Base-by-base conservation (phyloP, 2,797 vertebrate genomes). In the Corythornis leucogaster region DNA sequence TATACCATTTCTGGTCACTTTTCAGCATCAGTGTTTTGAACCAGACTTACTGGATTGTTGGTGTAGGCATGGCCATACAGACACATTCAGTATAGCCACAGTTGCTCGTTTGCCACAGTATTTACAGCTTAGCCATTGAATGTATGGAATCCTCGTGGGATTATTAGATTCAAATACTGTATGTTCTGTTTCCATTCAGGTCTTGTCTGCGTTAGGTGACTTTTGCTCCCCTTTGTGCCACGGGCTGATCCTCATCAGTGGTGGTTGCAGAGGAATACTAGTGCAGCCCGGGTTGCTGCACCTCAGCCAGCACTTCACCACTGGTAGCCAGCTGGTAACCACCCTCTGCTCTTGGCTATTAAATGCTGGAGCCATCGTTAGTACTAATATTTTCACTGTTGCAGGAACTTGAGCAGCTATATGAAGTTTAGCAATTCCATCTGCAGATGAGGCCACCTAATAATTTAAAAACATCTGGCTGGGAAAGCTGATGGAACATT, bases 401-500 rank as follows among this genome's bases (percentile, higher is more conserved):
- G 66, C 24, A 51, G 33, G 33, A 61, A 17, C 35, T 82, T 12
- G 3, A 82, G 86, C 87, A 92, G 54, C 79, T 87, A 0, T 12
- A 17, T 31, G 51, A 64, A 77, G n/a, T 90, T 87, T 45, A 78
- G 73, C 62, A 19, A 30, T 89, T 90, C 86, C 68, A 55, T 3
- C 78, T 88, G 83, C 61, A 70, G 24, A 22, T 77, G 46, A 71
- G 80, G 64, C 64, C 75, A 80, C 78, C 31, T 30, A 7, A 68
- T 64, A 0, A 1, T 80, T 90, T 22, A 11, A 15, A 48, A 75
- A 73, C 69, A 90, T 69, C 92, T 66, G 91, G 38, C 69, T 73
- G 74, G 77, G 71, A 89, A 93, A 76, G 76, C 80, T 24, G 68
- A 79, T 50, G 81, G 84, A 87, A 62, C 87, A 12, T 89, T 76